These are phyloP conservation scores for Saccostrea cuccullata DNA, from an alignment of 1,140 invertebrate species.

Conservation along the genomic window DNA sequence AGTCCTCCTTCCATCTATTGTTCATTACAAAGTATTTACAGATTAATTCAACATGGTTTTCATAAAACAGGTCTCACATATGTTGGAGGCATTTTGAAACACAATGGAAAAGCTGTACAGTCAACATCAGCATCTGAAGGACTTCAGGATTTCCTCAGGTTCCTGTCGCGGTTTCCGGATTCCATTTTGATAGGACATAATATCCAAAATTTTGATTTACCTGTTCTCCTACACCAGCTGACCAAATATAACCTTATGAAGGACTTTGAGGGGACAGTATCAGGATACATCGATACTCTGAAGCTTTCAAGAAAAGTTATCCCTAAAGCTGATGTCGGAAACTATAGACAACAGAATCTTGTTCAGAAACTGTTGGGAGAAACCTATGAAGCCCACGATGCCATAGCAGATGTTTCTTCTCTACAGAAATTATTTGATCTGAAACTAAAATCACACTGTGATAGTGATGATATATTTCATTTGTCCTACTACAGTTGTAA, in stretches of 20 bases:
- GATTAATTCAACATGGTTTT: not conserved
- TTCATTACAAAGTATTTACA: not conserved
- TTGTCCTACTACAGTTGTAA: constrained; percentile 25
- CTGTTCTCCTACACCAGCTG: constrained; percentile 29
- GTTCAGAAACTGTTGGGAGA: constrained; percentile 37
- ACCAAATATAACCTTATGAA: not conserved
- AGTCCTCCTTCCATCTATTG: not conserved
- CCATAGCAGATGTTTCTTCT: constrained; percentile 43
- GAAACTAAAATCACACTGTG: constrained; percentile 22
- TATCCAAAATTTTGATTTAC: constrained; percentile 42
- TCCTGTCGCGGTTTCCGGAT: not conserved
- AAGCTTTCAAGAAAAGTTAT: constrained; percentile 35
- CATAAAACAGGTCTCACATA: constrained; percentile 11
- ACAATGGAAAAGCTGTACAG: not conserved
- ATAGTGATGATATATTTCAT: constrained; percentile 15
- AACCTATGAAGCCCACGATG: constrained; percentile 43
- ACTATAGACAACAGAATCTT: constrained; percentile 44
- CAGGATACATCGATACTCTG: constrained; percentile 41
- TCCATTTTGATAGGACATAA: constrained; percentile 42
- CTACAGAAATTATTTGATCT: constrained; percentile 30
- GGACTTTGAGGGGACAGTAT: not conserved
- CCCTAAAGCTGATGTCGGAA: constrained; percentile 37
- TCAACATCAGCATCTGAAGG: not conserved
- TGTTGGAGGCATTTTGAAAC: constrained; percentile 12
- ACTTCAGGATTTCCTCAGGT: constrained; percentile 15